phyloP scores from a whole-genome alignment of 2,888 invertebrate genomes.

The Chrysina gloriosa region DNA sequence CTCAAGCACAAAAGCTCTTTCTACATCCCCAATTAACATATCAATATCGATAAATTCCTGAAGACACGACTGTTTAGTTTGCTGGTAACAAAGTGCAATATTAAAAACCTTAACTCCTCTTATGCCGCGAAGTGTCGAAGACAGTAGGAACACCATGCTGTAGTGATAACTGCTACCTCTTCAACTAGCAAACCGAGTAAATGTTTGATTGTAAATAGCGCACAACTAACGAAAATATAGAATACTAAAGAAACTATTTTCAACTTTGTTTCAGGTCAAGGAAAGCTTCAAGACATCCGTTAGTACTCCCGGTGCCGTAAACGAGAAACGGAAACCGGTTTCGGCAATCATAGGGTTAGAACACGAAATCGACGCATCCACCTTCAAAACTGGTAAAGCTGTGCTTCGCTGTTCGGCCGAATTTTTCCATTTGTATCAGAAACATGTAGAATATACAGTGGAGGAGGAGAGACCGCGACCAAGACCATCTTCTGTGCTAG shows the following conservation, averaged over 20 bases:
- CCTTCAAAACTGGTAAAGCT: conserved; percentile 74
- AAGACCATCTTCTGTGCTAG: conserved; percentile 79
- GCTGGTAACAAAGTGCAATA: too few species aligned
- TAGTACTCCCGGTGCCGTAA: conserved; percentile 49
- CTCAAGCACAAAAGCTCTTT: too few species aligned
- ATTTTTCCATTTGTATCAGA: conserved; percentile 76
- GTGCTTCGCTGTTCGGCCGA: conserved; percentile 75
- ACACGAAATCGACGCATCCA: conserved; percentile 72
- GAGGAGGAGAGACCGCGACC: conserved; percentile 82
- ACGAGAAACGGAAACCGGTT: conserved; percentile 52
- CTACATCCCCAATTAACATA: too few species aligned
- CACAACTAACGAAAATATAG: too few species aligned
- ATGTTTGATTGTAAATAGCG: too few species aligned
- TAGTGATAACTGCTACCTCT: too few species aligned
- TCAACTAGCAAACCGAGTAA: too few species aligned
- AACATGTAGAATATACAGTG: conserved; percentile 72
- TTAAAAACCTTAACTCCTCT: too few species aligned
- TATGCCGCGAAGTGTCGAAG: too few species aligned
- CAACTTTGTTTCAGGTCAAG: conserved; percentile 55
- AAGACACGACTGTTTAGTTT: too few species aligned
- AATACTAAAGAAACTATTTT: background rate
- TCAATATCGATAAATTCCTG: too few species aligned
- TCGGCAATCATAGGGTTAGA: conserved; percentile 65
- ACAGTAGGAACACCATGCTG: too few species aligned
- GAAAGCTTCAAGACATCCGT: conserved; percentile 52